Conservation (phyloP, 2,113 vertebrate species). For the Sigmodon hispidus region DNA sequence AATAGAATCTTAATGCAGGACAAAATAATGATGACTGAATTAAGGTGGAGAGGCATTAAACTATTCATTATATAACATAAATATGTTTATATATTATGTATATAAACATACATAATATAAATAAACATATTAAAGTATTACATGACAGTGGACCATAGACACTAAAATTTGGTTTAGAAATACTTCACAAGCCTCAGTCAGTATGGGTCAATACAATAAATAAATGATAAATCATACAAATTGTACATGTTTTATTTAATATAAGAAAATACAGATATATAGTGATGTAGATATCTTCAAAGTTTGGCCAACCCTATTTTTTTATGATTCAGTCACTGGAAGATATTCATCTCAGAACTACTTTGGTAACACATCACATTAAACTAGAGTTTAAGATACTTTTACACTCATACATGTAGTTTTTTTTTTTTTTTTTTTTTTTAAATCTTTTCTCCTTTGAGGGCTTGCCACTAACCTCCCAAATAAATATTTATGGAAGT, state of each 20-base stretch:
- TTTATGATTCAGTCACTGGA: conserved; percentile 24
- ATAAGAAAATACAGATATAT: background rate
- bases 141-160: background rate
- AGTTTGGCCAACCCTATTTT: background rate
- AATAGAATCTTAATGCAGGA: background rate
- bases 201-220: background rate
- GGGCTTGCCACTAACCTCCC: background rate
- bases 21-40: conserved; percentile 19
- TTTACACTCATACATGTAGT: background rate
- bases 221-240: background rate
- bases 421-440: background rate
- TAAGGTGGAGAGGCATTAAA: background rate
- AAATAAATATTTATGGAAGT: background rate
- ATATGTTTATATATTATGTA: background rate
- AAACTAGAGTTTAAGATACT: background rate
- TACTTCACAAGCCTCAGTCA: background rate
- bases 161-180: background rate
- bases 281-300: conserved; percentile 1
- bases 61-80: background rate
- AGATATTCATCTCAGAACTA: background rate
- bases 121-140: background rate
- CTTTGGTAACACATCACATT: background rate
- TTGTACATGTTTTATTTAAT: background rate
- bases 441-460: background rate
- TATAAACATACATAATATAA: background rate